These are phyloP conservation scores for Cyanoliseus patagonus DNA, from an alignment of 2,113 vertebrate species.

Conservation along the genomic window DNA sequence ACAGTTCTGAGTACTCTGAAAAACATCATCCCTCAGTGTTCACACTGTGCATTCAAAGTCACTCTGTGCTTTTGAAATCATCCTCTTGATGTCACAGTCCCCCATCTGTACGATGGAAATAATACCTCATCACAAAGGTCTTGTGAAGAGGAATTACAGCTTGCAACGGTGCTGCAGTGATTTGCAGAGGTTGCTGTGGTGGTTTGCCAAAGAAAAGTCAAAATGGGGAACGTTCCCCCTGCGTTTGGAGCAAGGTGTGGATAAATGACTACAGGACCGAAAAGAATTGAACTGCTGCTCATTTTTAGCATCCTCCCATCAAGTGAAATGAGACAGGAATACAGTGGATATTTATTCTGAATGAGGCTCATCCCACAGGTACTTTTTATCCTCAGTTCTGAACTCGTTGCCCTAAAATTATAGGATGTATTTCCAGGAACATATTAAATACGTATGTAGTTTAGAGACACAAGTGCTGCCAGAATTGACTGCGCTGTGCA, in stretches of 20 bases:
- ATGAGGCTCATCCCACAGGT: not conserved
- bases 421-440: slow-evolving; percentile 12
- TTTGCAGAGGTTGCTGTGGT: not conserved
- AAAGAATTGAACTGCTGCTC: not conserved
- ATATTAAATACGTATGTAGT: not conserved
- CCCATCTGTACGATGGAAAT: not conserved
- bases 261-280: not conserved
- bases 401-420: not conserved
- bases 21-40: not conserved
- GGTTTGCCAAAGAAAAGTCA: not conserved
- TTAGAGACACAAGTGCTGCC: not conserved
- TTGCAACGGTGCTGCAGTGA: not conserved
- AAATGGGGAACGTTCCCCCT: not conserved
- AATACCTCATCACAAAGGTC: not conserved
- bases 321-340: not conserved
- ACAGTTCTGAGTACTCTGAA: not conserved
- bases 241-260: not conserved
- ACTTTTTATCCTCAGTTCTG: not conserved
- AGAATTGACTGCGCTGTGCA: not conserved
- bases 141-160: not conserved
- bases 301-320: not conserved
- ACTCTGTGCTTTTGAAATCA: not conserved
- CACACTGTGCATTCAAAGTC: not conserved
- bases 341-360: not conserved
- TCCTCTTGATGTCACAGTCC: not conserved